A percentile compares a stretch with the other conserved stretches of the same genome.
Conservation (phyloP, 1,140 invertebrate genomes). For the Diuraphis noxia region DNA sequence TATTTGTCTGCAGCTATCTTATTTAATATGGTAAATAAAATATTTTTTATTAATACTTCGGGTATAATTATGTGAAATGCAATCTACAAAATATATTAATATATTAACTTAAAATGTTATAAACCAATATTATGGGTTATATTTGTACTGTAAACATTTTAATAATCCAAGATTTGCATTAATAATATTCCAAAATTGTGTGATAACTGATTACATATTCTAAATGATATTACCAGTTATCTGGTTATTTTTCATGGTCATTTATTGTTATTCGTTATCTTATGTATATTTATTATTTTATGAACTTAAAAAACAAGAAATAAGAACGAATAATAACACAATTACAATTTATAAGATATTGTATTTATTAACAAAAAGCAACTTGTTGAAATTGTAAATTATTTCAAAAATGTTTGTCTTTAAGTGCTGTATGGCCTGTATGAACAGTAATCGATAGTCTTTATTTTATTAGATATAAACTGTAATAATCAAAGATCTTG, state of each 20-base stretch:
- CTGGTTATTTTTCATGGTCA: neutral
- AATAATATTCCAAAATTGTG: neutral
- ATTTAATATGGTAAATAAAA: constrained; percentile 69
- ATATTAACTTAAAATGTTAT: neutral
- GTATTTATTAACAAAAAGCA: neutral
- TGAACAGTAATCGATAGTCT: neutral
- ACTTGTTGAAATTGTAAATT: neutral
- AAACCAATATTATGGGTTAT: neutral
- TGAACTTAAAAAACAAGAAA: neutral
- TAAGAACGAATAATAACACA: neutral
- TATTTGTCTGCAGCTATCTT: constrained; percentile 68
- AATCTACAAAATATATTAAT: neutral
- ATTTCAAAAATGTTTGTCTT: neutral
- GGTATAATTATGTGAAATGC: neutral
- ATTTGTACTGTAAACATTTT: neutral
- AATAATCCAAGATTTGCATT: neutral
- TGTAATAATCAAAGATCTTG: too few species aligned
- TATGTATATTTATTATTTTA: neutral
- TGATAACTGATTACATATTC: neutral
- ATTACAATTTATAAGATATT: neutral
- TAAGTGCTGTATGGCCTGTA: too few species aligned
- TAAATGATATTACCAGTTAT: neutral
- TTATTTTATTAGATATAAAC: neutral
- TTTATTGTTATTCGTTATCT: neutral
- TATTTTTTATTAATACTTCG: neutral